Evolutionary conservation across 2,797 vertebrate species (phyloP), one percentile per base, ranked within the genome.

Genomic region (Epinephelus malabaricus): DNA sequence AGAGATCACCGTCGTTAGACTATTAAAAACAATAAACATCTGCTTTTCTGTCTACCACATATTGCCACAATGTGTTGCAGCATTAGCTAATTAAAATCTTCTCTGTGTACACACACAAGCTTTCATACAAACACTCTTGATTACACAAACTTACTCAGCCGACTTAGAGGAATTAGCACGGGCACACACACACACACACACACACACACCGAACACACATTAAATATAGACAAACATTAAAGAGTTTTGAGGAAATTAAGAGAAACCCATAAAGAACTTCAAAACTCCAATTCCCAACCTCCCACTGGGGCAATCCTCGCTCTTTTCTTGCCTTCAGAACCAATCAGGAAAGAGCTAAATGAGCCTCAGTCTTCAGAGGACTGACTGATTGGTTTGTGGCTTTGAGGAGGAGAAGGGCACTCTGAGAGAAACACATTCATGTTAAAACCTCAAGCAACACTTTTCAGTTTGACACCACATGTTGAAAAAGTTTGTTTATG

Each of bases 1-100:
- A 74, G 79, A 87, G 75, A 86, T 87, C 81, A 67, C 76, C 40
- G 55, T 86, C 55, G 60, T 89, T 86, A 80, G 84, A 79, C 87
- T 78, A 87, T 86, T 87, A 88, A 92, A 90, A 90, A 88, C 86
- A 89, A 90, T 88, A 92, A 92, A 91, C 91, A 93, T 93, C 93
- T 93, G 89, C 23, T 87, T 90, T 86, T 83, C 81, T 83, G 79
- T 68, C 65, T 73, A 55, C 73, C 85, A 78, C 88, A 88, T 86
- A 90, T 91, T 86, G 89, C 84, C 79, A 84, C 91, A 90, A 85
- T 92, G 88, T 91, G 86, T 83, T 76, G 80, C 78, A 78, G 83
- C 71, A 75, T 86, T 69, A 89, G 81, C 91, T 91, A 92, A 92
- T 94, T 92, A 92, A 92, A 90, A 90, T 70, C 78, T 50, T 84